Evolutionary conservation across 2,113 vertebrate genomes (phyloP).

Genomic region (Ceyx cyanopectus): DNA sequence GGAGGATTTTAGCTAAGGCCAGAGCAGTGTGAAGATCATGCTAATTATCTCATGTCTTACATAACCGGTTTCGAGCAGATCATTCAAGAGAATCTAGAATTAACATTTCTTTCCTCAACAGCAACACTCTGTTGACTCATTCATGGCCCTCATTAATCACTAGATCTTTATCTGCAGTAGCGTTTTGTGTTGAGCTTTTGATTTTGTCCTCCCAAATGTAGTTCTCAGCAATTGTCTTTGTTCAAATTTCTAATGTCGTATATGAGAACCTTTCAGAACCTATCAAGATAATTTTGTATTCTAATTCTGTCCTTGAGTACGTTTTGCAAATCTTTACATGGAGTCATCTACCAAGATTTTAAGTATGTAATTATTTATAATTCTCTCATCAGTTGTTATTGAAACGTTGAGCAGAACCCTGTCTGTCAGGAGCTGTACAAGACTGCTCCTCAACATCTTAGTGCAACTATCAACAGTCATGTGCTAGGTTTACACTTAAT

Average conservation of each 20-base stretch:
- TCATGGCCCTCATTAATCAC: not conserved
- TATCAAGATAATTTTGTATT: not conserved
- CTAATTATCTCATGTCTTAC: not conserved
- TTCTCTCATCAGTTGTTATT: not conserved
- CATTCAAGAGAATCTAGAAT: constrained; percentile 25
- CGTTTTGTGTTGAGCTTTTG: not conserved
- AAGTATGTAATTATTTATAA: not conserved
- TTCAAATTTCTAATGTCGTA: not conserved
- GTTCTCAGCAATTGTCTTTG: rapidly evolving
- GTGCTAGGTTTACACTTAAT: not conserved
- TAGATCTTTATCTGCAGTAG: not conserved
- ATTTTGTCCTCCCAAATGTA: not conserved
- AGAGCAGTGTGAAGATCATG: not conserved
- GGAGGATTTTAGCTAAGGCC: not conserved
- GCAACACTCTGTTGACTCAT: not conserved
- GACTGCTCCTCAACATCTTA: not conserved
- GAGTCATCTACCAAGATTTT: not conserved
- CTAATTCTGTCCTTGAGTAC: not conserved
- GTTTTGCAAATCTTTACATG: not conserved
- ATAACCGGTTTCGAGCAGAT: not conserved
- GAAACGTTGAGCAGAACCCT: not conserved
- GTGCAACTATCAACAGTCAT: not conserved
- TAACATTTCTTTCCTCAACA: not conserved
- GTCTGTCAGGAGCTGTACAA: not conserved
- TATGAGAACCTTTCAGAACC: not conserved